Evolutionary conservation across 2,888 invertebrate genomes (phyloP).

Genomic region (Esperia sulphurella): DNA sequence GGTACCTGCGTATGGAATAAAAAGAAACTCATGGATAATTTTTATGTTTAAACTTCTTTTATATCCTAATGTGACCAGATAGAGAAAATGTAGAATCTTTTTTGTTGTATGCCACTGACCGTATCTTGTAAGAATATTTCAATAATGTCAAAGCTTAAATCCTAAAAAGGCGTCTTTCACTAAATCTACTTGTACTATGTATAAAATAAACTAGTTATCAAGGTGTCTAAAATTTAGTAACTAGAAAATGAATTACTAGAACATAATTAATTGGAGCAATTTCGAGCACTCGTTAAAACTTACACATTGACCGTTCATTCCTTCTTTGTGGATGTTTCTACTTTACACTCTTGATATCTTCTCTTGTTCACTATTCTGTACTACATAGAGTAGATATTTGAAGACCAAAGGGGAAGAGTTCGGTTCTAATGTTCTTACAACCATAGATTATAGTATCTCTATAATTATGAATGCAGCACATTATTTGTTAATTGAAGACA

Average conservation of each 20-base stretch:
- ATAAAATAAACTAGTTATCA: slow-evolving; percentile 52
- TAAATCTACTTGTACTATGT: slow-evolving; percentile 55
- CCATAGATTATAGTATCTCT: background rate
- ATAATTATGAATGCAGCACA: slow-evolving; percentile 3
- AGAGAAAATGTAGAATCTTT: background rate
- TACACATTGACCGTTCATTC: slow-evolving; percentile 74
- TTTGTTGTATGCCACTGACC: background rate
- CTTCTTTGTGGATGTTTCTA: slow-evolving; percentile 66
- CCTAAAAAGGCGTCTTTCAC: slow-evolving; percentile 28
- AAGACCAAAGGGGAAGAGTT: slow-evolving; percentile 67
- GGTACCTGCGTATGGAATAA: slow-evolving; percentile 5
- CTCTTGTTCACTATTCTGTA: slow-evolving; percentile 61
- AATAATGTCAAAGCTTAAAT: background rate
- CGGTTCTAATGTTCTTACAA: slow-evolving; percentile 53
- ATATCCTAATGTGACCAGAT: background rate
- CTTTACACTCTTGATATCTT: slow-evolving; percentile 63
- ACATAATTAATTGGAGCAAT: slow-evolving; percentile 70
- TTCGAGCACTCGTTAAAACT: slow-evolving; percentile 78
- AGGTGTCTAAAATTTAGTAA: slow-evolving; percentile 64
- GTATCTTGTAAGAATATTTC: background rate
- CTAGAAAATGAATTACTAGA: slow-evolving; percentile 76
- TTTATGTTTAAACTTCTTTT: background rate
- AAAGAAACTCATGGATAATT: slow-evolving; percentile 31
- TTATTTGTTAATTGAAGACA: background rate
- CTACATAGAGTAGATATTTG: slow-evolving; percentile 60